These are phyloP conservation scores for Neodon shergylaensis DNA, from an alignment of 2,113 vertebrate species.

Conservation along the genomic window DNA sequence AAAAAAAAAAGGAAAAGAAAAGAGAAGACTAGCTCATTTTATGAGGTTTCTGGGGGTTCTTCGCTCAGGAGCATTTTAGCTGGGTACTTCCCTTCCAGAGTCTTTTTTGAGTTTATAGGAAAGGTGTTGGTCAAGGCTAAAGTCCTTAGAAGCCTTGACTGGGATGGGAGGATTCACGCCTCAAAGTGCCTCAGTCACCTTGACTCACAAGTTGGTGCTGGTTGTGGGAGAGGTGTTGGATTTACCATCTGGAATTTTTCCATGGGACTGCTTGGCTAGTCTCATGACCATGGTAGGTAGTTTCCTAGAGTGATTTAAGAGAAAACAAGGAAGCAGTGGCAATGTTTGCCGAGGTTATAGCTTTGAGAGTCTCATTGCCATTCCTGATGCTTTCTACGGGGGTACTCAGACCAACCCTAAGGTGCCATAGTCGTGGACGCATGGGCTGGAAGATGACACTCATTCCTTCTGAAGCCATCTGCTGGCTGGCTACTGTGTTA, in stretches of 20 bases:
- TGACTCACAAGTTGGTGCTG: neutral
- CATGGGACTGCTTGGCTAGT: neutral
- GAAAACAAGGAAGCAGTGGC: neutral
- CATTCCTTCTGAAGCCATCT: neutral
- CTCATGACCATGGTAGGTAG: neutral
- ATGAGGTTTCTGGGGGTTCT: neutral
- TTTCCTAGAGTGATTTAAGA: slow-evolving; percentile 3
- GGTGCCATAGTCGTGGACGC: no score
- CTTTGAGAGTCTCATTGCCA: neutral
- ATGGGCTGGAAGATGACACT: neutral
- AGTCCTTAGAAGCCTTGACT: neutral
- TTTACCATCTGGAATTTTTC: neutral
- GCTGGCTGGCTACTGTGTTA: neutral
- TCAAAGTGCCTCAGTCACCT: neutral
- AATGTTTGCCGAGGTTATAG: neutral
- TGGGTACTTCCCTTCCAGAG: neutral
- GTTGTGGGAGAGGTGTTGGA: neutral
- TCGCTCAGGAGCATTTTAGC: neutral
- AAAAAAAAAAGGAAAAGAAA: neutral
- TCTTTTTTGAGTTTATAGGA: neutral
- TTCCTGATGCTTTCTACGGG: neutral
- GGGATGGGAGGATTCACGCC: neutral
- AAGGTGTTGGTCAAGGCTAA: neutral
- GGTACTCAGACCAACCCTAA: neutral
- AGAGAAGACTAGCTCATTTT: neutral